Evolutionary conservation across 2,113 vertebrate genomes (phyloP).

Genomic region (Ctenodactylus gundi): DNA sequence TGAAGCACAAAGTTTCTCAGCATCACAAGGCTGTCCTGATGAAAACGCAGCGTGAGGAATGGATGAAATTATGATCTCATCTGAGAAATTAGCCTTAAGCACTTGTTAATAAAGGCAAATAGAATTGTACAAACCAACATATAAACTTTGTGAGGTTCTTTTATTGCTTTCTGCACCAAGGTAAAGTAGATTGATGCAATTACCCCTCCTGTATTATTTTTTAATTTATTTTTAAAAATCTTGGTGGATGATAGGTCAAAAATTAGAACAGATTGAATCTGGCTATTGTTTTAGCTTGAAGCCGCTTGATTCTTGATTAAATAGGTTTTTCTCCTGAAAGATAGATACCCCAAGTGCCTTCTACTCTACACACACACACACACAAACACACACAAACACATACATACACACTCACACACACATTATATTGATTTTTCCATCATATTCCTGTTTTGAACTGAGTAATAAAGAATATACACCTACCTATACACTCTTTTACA

Average conservation of each 20-base stretch:
- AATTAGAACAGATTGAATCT: constrained; percentile 49
- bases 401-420: not conserved
- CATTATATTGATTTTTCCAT: not conserved
- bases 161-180: constrained; percentile 76
- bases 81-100: constrained; percentile 81
- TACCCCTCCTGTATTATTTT: constrained; percentile 67
- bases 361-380: not conserved
- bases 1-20: constrained; percentile 66
- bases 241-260: constrained; percentile 15
- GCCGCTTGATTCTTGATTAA: constrained; percentile 35
- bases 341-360: not conserved
- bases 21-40: constrained; percentile 56
- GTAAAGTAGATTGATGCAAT: constrained; percentile 69
- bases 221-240: constrained; percentile 70
- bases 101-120: constrained; percentile 82
- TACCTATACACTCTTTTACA: no score
- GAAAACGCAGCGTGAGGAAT: constrained; percentile 78
- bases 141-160: constrained; percentile 74
- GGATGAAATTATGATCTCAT: constrained; percentile 77
- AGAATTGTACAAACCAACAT: constrained; percentile 79
- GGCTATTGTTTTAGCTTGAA: constrained; percentile 7
- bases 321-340: not conserved
- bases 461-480: not conserved
- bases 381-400: not conserved
- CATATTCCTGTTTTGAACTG: not conserved